Evolutionary conservation across 2,113 vertebrate species (phyloP).

Genomic region (Mystacornis crossleyi): DNA sequence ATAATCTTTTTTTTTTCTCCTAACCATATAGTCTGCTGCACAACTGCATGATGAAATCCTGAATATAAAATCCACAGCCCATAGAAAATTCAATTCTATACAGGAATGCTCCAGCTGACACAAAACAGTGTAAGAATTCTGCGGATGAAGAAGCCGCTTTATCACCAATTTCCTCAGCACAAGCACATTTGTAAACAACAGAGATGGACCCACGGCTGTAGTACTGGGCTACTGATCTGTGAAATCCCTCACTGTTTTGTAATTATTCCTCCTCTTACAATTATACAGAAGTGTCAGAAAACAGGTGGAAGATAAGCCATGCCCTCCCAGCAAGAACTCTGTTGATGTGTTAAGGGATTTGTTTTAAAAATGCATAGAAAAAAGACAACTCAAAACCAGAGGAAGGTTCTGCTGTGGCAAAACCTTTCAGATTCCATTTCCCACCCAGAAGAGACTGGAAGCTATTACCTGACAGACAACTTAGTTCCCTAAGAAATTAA

Average conservation of each 20-base stretch:
- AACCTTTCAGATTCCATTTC: background rate
- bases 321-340: background rate
- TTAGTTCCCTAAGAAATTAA: background rate
- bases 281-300: background rate
- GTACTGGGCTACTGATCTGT: background rate
- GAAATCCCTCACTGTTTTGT: background rate
- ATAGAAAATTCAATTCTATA: background rate
- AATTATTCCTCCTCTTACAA: background rate
- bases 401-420: background rate
- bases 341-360: background rate
- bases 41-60: background rate
- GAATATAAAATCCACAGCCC: background rate
- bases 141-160: accelerated
- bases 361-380: background rate
- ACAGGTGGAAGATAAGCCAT: background rate
- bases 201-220: background rate
- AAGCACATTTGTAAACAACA: background rate
- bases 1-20: too few relatives aligned
- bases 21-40: background rate
- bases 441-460: background rate
- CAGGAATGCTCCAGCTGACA: background rate
- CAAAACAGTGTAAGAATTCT: background rate
- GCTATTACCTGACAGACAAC: background rate
- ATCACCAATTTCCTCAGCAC: background rate
- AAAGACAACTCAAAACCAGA: background rate